phyloP scores from a whole-genome alignment of 2,797 vertebrate species.

The Pyrocephalus nanus region DNA sequence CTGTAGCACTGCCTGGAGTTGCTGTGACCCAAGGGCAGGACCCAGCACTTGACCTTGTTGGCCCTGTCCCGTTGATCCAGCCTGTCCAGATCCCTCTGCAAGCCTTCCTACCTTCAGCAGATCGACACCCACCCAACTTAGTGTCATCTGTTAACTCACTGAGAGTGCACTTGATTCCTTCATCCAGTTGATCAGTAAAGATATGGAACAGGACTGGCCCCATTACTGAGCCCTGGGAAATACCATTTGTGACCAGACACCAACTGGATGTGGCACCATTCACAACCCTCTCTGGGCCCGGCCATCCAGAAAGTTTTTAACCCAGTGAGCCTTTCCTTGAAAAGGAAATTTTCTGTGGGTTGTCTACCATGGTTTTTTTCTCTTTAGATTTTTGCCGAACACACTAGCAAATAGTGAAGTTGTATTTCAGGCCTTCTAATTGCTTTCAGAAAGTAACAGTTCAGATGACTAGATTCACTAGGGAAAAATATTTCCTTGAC shows the following conservation, averaged over 20 bases:
- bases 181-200: fast-evolving
- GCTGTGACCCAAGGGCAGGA: background rate
- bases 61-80: background rate
- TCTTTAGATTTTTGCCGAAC: background rate
- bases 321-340: background rate
- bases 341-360: background rate
- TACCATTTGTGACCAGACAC: background rate
- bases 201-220: background rate
- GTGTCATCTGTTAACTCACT: background rate
- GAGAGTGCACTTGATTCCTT: fast-evolving
- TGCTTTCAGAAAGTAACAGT: background rate
- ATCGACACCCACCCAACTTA: background rate
- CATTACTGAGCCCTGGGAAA: background rate
- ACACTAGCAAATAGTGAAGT: background rate
- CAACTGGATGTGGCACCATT: background rate
- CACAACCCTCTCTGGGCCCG: background rate
- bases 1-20: no score
- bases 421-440: background rate
- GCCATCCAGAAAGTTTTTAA: background rate
- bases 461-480: background rate
- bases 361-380: background rate
- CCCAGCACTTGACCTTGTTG: background rate
- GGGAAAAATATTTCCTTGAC: background rate
- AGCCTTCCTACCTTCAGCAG: background rate
- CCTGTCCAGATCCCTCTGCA: background rate